These are phyloP conservation scores for Hapalemur alaotrensis DNA, from an alignment of 2,797 vertebrate genomes.

Conservation along the genomic window DNA sequence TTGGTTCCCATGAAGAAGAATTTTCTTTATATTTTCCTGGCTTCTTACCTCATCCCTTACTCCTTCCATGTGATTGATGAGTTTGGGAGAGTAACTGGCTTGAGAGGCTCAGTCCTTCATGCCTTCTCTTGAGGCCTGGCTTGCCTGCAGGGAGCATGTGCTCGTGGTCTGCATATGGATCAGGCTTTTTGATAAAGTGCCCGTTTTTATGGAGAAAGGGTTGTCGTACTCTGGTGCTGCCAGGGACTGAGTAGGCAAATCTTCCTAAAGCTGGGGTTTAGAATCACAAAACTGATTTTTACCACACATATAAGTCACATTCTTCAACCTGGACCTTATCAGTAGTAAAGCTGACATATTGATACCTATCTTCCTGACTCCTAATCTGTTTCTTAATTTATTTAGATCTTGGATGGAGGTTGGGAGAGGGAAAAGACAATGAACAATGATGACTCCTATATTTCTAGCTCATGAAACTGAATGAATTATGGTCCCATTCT, in stretches of 20 bases:
- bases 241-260: not conserved
- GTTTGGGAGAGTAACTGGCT: not conserved
- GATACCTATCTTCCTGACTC: not conserved
- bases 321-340: not conserved
- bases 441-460: not conserved
- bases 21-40: slow-evolving; percentile 7
- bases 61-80: not conserved
- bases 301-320: not conserved
- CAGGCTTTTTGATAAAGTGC: not conserved
- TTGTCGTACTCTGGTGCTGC: not conserved
- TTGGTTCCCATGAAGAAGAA: not conserved
- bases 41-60: not conserved
- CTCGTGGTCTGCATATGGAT: not conserved
- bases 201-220: not conserved
- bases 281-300: not conserved
- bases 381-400: slow-evolving; percentile 7
- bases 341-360: not conserved
- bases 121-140: not conserved
- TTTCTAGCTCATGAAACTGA: not conserved
- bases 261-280: not conserved
- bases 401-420: not conserved
- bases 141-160: not conserved
- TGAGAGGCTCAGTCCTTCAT: not conserved
- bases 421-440: not conserved
- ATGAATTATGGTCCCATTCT: not conserved